Conservation (phyloP, 2,797 vertebrate species). For the Pitangus sulphuratus region DNA sequence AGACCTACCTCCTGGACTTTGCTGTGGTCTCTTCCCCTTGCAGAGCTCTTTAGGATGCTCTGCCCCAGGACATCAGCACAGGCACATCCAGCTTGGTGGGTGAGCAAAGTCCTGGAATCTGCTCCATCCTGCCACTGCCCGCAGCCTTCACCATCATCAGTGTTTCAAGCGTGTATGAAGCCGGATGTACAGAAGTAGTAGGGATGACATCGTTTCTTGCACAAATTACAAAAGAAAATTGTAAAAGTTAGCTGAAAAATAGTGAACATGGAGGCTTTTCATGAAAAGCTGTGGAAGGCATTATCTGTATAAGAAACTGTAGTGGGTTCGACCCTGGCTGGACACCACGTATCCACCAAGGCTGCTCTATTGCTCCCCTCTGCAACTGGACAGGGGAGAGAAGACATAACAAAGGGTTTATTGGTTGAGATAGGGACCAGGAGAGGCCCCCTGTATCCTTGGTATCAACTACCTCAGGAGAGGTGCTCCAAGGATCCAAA, state of each 20-base stretch:
- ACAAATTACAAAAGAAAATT: neutral
- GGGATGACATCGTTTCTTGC: neutral
- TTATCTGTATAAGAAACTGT: neutral
- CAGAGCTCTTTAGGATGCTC: neutral
- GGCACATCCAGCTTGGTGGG: rapidly evolving
- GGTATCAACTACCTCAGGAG: neutral
- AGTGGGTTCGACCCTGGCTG: neutral
- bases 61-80: neutral
- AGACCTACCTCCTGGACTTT: constrained; percentile 17
- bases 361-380: neutral
- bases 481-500: neutral
- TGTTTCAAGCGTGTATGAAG: neutral
- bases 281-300: neutral
- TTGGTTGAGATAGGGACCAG: neutral
- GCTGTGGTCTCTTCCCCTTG: neutral
- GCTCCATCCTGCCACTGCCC: neutral
- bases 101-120: neutral
- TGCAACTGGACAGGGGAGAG: neutral
- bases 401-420: neutral
- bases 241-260: neutral
- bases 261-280: neutral
- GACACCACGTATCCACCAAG: neutral
- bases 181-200: neutral
- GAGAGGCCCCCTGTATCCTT: neutral
- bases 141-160: neutral